These are phyloP conservation scores for Rhineura floridana DNA, from an alignment of 2,113 vertebrate genomes.

Conservation along the genomic window DNA sequence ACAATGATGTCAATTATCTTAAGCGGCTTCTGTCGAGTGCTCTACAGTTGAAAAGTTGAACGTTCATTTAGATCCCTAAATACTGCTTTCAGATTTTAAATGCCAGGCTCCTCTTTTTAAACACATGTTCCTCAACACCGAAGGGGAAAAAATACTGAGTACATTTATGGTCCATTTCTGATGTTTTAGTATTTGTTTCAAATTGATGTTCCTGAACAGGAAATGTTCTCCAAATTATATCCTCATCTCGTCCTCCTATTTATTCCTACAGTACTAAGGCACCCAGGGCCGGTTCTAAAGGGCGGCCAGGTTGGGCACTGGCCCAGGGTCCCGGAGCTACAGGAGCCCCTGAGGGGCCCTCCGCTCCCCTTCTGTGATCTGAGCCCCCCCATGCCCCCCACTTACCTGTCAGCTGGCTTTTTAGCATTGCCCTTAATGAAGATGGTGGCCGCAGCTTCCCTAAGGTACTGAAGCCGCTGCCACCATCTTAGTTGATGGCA, in stretches of 20 bases:
- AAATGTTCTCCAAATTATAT: constrained; percentile 23
- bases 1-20: neutral
- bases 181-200: constrained; percentile 13
- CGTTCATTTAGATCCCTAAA: neutral
- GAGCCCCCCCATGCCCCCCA: no score
- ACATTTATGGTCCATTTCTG: constrained; percentile 18
- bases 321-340: no score
- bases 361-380: no score
- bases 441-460: no score
- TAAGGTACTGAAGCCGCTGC: no score
- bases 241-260: constrained; percentile 4
- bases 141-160: neutral
- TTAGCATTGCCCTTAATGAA: no score
- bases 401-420: no score
- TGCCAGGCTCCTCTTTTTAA: constrained; percentile 1
- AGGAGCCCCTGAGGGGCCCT: no score
- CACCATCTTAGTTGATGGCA: no score
- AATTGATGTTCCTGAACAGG: constrained; percentile 25
- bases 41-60: neutral
- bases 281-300: no score
- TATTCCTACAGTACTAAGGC: constrained; percentile 20
- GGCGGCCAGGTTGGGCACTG: no score
- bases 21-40: neutral
- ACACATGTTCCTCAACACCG: neutral
- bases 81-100: constrained; percentile 10